Evolutionary conservation across 2,888 invertebrate species (phyloP), one percentile per base, ranked within the genome.

Genomic region (Mimumesa dahlbomi): DNA sequence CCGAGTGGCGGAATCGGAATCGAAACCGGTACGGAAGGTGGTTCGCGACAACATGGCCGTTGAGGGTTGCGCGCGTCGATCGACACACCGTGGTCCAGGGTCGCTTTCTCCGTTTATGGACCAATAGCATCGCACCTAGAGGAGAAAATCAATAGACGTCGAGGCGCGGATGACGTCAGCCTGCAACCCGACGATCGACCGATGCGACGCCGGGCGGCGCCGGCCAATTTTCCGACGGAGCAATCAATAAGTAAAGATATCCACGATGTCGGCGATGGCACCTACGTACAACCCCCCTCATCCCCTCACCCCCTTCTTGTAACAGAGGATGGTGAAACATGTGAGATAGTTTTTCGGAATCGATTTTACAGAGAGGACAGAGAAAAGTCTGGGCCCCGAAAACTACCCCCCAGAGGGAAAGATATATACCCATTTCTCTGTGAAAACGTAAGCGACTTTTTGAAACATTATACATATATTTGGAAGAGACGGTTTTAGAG

Each of bases 191-290:
- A 83, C 84, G 85, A 87, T 86, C 85, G 87, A 86, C 86, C 86
- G 83, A 84, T 82, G 85, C 84, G 84, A 80, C 79, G 83, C 85
- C n/a, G 84, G 85, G 87, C 87, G 87, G 85, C 83, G 86, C 84
- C 86, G 84, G 84, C 85, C 86, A 86, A 86, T 86, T 86, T 82
- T 81, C 50, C 74, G 4, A 3, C 58, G 58, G 76, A 77, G 78
- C 83, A 87, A 87, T 87, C 86, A 85, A 87, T 86, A 86, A 85
- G 62, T 77, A 73, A 76, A 76, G 76, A 77, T 77, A 77, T 65
- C 64, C 77, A 67, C 74, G 56, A 76, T 48, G 65, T 73, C 77
- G 73, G 34, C 69, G 58, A 58, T 14, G 49, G 46, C 43, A 61
- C 43, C 77, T 38, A 64, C 58, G 13, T 58, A 69, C n/a, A n/a